Conservation (phyloP, 1,140 invertebrate species). For the Drosophila navojoa region DNA sequence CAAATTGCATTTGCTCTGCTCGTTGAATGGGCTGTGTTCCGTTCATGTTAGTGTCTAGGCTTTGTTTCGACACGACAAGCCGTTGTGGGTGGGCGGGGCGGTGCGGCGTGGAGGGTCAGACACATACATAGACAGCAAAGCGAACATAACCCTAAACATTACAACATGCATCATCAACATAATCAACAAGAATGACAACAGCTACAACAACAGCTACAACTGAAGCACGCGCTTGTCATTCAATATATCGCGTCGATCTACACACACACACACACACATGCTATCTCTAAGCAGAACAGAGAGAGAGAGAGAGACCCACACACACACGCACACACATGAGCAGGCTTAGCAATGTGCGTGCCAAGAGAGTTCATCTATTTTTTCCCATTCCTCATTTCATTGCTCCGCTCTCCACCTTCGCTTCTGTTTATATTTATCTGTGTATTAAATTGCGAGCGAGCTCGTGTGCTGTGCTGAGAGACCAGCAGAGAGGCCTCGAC, state of each 20-base stretch:
- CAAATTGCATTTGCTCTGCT: conserved; percentile 74
- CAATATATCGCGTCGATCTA: conserved; percentile 49
- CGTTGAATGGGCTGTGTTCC: conserved; percentile 38
- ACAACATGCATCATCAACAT: conserved; percentile 81
- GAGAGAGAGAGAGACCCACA: background rate
- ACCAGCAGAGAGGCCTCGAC: conserved; percentile 21
- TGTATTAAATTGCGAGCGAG: conserved; percentile 77
- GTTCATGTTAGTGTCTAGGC: conserved; percentile 40
- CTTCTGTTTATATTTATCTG: conserved; percentile 71
- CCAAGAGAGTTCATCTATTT: conserved; percentile 58
- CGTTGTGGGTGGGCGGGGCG: background rate
- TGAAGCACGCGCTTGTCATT: conserved; percentile 62
- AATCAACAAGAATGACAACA: conserved; percentile 66
- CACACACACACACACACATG: background rate
- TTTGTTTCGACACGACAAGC: conserved; percentile 28
- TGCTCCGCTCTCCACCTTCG: conserved; percentile 30
- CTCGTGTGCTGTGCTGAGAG: conserved; percentile 58
- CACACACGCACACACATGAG: conserved; percentile 29
- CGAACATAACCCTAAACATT: conserved; percentile 75
- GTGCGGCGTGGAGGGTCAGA: background rate
- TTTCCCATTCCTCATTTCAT: conserved; percentile 14
- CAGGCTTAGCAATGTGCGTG: conserved; percentile 74
- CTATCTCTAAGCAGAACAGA: background rate
- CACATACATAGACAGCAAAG: conserved; percentile 24
- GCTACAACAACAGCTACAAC: conserved; percentile 24